Evolutionary conservation across 2,888 invertebrate genomes (phyloP).

Genomic region (Philhelius pedissequus): DNA sequence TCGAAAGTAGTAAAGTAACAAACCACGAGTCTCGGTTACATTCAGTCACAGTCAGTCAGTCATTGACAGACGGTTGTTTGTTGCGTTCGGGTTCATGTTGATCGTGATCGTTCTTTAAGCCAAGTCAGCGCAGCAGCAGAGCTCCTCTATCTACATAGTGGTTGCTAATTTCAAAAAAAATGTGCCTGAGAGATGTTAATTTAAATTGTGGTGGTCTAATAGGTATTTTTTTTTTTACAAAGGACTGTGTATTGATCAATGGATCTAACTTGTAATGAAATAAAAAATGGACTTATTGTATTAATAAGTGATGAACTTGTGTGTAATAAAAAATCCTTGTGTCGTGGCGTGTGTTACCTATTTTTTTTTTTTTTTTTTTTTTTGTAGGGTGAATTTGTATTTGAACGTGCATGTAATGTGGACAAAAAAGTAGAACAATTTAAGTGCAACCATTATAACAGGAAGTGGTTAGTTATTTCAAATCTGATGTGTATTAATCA

Average conservation of each 20-base stretch:
- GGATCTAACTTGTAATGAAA: conserved; percentile 32
- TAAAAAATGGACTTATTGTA: conserved; percentile 16
- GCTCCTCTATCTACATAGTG: conserved; percentile 3
- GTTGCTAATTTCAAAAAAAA: conserved; percentile 18
- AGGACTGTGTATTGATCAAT: conserved; percentile 60
- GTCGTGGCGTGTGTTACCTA: background rate
- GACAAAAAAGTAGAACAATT: conserved; percentile 20
- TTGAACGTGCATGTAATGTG: background rate
- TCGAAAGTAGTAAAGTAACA: conserved; percentile 41
- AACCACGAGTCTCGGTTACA: conserved; percentile 54
- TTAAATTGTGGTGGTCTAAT: background rate
- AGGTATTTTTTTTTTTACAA: conserved; percentile 1
- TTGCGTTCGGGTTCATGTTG: conserved; percentile 58
- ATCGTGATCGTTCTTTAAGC: conserved; percentile 15
- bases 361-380: background rate
- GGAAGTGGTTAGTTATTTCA: conserved; percentile 50
- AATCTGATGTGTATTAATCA: background rate
- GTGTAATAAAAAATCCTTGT: conserved; percentile 25
- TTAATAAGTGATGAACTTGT: conserved; percentile 21
- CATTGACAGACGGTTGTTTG: conserved; percentile 63
- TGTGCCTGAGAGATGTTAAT: background rate
- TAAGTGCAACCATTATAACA: conserved; percentile 27
- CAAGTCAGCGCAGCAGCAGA: background rate
- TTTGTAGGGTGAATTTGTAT: background rate
- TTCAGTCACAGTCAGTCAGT: conserved; percentile 65